Conservation (phyloP, 1,140 invertebrate species). For the Bombus cullumanus region DNA sequence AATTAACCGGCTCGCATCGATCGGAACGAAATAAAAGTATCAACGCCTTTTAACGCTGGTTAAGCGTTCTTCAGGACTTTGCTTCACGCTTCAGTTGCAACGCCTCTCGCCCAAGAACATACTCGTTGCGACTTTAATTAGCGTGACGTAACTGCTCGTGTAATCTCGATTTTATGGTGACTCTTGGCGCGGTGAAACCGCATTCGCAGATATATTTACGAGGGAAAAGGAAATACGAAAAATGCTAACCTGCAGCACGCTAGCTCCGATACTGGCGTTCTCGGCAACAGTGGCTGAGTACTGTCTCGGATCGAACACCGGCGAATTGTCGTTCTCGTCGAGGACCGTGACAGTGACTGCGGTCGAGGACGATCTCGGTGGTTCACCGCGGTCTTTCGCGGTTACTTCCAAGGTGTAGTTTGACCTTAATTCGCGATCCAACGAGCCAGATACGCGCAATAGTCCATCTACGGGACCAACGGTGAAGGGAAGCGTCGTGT, state of each 20-base stretch:
- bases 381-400: constrained; percentile 94
- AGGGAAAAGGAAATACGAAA: background rate
- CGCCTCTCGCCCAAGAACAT: background rate
- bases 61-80: background rate
- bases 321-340: constrained; percentile 97
- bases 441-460: constrained; percentile 89
- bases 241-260: constrained; percentile 89
- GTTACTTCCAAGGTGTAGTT: constrained; percentile 92
- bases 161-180: background rate
- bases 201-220: background rate
- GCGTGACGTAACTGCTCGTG: constrained; percentile 4
- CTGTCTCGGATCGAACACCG: constrained; percentile 93
- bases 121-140: background rate
- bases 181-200: background rate
- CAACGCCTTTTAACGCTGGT: background rate
- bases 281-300: constrained; percentile 95
- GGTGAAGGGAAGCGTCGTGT: constrained; percentile 87
- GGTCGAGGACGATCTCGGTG: constrained; percentile 88
- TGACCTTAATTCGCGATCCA: constrained; percentile 93
- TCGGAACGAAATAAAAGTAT: background rate
- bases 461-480: constrained; percentile 95
- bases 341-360: constrained; percentile 89
- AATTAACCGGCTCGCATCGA: background rate
- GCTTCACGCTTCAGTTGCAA: background rate
- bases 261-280: constrained; percentile 96